Percentiles rank a stretch among this genome's conserved stretches.
Evolutionary conservation across 1,140 invertebrate species (phyloP).

Genomic region (Conus ventricosus): DNA sequence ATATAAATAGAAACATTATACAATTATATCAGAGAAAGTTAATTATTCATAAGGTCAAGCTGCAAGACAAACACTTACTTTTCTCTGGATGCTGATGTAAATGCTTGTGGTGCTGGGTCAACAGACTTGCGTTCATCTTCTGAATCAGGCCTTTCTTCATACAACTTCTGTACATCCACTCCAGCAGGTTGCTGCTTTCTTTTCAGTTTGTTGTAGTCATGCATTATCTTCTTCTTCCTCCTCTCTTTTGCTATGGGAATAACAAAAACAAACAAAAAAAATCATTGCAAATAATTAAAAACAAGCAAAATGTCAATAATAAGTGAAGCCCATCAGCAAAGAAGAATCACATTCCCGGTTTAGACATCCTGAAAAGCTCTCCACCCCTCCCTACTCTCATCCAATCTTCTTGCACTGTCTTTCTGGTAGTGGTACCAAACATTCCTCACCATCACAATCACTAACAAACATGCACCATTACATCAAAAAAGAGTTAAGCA

Average conservation of each 20-base stretch:
- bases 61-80: not conserved
- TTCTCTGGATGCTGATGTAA: not conserved
- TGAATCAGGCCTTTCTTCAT: not conserved
- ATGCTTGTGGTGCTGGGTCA: not conserved
- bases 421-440: too few species aligned
- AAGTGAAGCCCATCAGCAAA: too few species aligned
- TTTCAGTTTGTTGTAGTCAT: conserved; percentile 25
- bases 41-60: too few species aligned
- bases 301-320: not conserved
- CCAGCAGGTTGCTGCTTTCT: not conserved
- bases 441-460: too few species aligned
- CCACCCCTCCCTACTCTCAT: too few species aligned
- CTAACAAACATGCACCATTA: too few species aligned
- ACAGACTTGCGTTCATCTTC: not conserved
- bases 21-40: too few species aligned
- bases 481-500: too few species aligned
- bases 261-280: not conserved
- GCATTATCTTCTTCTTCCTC: conserved; percentile 8
- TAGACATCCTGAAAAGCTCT: too few species aligned
- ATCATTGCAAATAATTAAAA: not conserved
- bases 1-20: too few species aligned
- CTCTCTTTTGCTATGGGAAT: not conserved
- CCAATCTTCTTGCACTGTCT: too few species aligned
- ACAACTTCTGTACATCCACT: conserved; percentile 9
- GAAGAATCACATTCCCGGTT: too few species aligned